Evolutionary conservation across 2,888 invertebrate species (phyloP).

Genomic region (Protodeltote pygarga): DNA sequence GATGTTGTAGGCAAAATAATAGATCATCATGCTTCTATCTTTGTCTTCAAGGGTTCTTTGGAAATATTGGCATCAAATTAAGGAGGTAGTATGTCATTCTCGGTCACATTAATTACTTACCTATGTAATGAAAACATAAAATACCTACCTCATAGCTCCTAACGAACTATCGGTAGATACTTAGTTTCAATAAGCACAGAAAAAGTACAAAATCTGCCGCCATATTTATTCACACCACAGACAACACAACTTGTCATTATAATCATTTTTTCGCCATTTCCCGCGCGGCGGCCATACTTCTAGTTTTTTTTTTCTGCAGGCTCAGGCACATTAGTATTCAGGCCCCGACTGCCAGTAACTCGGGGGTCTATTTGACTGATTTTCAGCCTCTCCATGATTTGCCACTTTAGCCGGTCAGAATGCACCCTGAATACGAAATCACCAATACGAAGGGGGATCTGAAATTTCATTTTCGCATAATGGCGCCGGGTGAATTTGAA

Average conservation of each 20-base stretch:
- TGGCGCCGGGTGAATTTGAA: slow-evolving; percentile 76
- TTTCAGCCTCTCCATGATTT: slow-evolving; percentile 86
- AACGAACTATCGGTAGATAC: too few species aligned
- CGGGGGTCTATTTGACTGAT: slow-evolving; percentile 86
- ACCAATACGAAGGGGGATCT: slow-evolving; percentile 72
- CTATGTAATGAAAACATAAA: not conserved
- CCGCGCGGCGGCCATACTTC: slow-evolving; percentile 44
- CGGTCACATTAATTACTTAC: too few species aligned
- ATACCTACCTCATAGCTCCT: too few species aligned
- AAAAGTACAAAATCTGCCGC: not conserved
- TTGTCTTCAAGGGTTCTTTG: too few species aligned
- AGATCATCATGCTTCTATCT: too few species aligned
- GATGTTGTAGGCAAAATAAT: too few species aligned
- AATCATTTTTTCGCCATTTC: slow-evolving; percentile 37
- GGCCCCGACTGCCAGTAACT: slow-evolving; percentile 70
- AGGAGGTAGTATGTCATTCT: too few species aligned
- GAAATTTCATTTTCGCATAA: slow-evolving; percentile 83
- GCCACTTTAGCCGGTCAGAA: slow-evolving; percentile 85
- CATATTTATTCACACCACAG: slow-evolving; percentile 30
- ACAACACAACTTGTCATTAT: slow-evolving; percentile 20
- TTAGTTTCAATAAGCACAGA: too few species aligned
- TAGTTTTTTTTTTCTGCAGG: slow-evolving; percentile 56
- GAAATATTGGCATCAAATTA: too few species aligned
- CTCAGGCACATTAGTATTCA: slow-evolving; percentile 70
- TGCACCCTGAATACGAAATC: slow-evolving; percentile 77